A percentile compares a stretch with the other conserved stretches of the same genome.
Conservation (phyloP, 2,113 vertebrate species). For the Telmatochromis sp. region DNA sequence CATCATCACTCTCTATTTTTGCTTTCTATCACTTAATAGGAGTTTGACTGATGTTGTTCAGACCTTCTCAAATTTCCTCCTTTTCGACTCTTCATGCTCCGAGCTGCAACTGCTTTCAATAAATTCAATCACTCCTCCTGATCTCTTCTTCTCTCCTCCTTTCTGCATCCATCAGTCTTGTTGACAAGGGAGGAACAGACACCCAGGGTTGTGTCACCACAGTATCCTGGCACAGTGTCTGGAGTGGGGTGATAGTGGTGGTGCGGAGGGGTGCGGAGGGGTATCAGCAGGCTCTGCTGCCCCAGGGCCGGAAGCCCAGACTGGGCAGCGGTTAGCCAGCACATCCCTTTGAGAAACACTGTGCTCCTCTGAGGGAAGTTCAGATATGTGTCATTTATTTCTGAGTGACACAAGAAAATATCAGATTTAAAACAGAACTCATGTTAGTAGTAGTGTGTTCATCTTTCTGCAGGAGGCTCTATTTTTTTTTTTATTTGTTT, state of each 20-base stretch:
- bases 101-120: not conserved
- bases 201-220: slow-evolving; percentile 87
- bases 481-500: not conserved
- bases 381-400: slow-evolving; percentile 3
- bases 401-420: not conserved
- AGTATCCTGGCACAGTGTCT: slow-evolving; percentile 91
- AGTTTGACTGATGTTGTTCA: not conserved
- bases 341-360: slow-evolving; percentile 47
- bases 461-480: not conserved
- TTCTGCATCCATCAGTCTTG: slow-evolving; percentile 79
- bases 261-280: slow-evolving; percentile 54
- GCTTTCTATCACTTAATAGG: not conserved
- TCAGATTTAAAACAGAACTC: not conserved
- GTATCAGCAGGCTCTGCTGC: slow-evolving; percentile 59
- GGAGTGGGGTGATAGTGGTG: slow-evolving; percentile 83
- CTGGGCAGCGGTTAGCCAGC: slow-evolving; percentile 77
- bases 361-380: slow-evolving; percentile 23
- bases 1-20: not conserved
- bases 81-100: not conserved
- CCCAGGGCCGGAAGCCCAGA: slow-evolving; percentile 80
- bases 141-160: slow-evolving; percentile 34
- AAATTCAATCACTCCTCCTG: not conserved
- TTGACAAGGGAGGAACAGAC: slow-evolving; percentile 83
- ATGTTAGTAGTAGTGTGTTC: not conserved
- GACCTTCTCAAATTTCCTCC: not conserved